Evolutionary conservation across 2,888 invertebrate genomes (phyloP).

Genomic region (Erebia palarica): DNA sequence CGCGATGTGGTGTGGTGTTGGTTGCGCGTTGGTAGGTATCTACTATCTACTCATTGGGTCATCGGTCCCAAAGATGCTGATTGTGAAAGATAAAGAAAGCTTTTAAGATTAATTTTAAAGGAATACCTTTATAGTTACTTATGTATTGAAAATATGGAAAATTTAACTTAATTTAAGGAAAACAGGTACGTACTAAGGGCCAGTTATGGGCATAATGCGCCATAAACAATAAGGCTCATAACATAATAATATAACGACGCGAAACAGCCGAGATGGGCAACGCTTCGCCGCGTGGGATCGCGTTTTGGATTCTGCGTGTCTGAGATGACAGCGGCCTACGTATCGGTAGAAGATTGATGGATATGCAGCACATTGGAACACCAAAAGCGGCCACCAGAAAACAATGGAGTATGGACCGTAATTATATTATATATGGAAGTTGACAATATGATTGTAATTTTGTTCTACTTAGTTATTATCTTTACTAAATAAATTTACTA

Average conservation of each 20-base stretch:
- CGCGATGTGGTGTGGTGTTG: no score
- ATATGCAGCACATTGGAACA: background rate
- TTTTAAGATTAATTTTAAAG: background rate
- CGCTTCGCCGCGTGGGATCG: slow-evolving; percentile 33
- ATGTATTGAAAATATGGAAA: background rate
- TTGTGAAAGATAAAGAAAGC: background rate
- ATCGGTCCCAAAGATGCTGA: background rate
- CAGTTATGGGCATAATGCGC: slow-evolving; percentile 38
- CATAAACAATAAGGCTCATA: slow-evolving; percentile 35
- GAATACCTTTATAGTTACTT: no score
- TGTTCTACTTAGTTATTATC: slow-evolving; percentile 3
- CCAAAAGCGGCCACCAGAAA: slow-evolving; percentile 1
- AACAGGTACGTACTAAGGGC: slow-evolving; percentile 20
- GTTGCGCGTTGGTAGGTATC: no score
- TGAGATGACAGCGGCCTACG: slow-evolving; percentile 22
- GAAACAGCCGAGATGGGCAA: slow-evolving; percentile 26
- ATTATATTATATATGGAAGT: slow-evolving; percentile 14
- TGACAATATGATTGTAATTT: background rate
- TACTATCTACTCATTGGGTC: background rate
- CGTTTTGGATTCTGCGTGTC: slow-evolving; percentile 23
- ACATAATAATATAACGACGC: slow-evolving; percentile 13
- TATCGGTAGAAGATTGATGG: slow-evolving; percentile 31
- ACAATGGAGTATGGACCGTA: slow-evolving; percentile 4
- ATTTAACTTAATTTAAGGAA: slow-evolving; percentile 16
- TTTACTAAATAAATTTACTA: no score